A percentile compares a stretch with the other conserved stretches of the same genome.
Conservation (phyloP, 2,797 vertebrate genomes). For the Phylloscopus collybita region DNA sequence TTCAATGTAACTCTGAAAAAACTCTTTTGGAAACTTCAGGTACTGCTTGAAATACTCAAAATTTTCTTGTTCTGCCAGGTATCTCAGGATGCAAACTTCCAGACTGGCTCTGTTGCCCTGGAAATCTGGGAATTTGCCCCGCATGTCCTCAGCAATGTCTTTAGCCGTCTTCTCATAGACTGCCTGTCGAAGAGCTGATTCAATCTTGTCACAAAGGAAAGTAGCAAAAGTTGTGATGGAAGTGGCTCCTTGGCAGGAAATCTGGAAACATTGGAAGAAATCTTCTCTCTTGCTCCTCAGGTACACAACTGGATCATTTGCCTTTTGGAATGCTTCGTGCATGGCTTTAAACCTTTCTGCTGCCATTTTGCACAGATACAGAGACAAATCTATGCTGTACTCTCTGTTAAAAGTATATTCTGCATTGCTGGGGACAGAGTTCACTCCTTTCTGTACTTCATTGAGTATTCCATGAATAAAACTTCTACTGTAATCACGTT, state of each 20-base stretch:
- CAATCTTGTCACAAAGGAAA: constrained; percentile 65
- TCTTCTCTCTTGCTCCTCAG: constrained; percentile 62
- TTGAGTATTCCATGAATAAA: too few relatives aligned
- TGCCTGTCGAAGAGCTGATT: not conserved
- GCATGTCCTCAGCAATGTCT: constrained; percentile 53
- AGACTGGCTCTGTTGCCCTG: constrained; percentile 59
- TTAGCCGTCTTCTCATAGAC: constrained; percentile 32
- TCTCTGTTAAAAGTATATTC: too few relatives aligned
- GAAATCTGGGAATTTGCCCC: constrained; percentile 33
- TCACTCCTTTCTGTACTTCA: too few relatives aligned
- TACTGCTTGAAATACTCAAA: constrained; percentile 68
- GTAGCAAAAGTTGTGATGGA: constrained; percentile 55
- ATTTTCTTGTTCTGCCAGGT: constrained; percentile 69
- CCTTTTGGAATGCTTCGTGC: constrained; percentile 12
- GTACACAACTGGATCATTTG: constrained; percentile 53
- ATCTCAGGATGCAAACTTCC: constrained; percentile 68
- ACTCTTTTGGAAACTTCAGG: not conserved
- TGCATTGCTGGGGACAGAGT: too few relatives aligned
- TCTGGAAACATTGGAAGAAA: constrained; percentile 72
- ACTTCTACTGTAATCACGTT: too few relatives aligned
- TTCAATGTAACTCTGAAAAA: constrained; percentile 9
- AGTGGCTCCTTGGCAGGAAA: constrained; percentile 66
- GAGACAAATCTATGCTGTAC: not conserved
- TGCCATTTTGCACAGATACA: not conserved
- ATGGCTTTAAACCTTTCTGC: constrained; percentile 4